These are phyloP conservation scores for Protonemura montana DNA, from an alignment of 2,888 invertebrate species.

Conservation along the genomic window DNA sequence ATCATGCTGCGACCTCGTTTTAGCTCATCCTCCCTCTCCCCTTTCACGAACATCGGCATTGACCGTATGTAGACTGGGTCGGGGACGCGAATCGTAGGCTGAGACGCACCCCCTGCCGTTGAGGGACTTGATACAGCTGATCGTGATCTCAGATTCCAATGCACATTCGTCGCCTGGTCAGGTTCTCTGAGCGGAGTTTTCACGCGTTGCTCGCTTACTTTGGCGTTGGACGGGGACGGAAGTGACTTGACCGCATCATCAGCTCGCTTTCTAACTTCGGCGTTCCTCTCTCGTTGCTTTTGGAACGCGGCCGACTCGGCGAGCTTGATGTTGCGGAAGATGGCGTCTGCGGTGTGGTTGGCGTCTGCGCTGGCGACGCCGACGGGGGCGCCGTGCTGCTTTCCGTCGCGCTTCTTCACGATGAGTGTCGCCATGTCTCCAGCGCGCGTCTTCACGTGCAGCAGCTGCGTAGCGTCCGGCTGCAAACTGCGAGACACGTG, in stretches of 20 bases:
- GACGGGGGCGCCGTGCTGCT: constrained; percentile 52
- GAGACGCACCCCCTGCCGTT: neutral
- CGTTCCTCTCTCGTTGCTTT: neutral
- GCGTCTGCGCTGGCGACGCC: constrained; percentile 45
- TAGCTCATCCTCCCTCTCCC: constrained; percentile 51
- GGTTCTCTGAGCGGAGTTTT: neutral
- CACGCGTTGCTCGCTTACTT: constrained; percentile 9
- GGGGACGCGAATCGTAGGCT: constrained; percentile 64
- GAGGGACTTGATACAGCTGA: neutral
- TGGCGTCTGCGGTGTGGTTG: constrained; percentile 54
- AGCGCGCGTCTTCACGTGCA: constrained; percentile 77
- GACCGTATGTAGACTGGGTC: constrained; percentile 75
- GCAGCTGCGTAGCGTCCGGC: constrained; percentile 78
- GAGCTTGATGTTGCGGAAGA: constrained; percentile 39
- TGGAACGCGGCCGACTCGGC: neutral
- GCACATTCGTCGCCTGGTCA: neutral
- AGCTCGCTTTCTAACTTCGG: neutral
- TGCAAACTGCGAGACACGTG: constrained; percentile 67
- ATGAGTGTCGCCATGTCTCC: constrained; percentile 81
- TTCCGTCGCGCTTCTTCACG: constrained; percentile 73
- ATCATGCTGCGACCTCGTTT: constrained; percentile 72
- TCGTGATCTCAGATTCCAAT: neutral
- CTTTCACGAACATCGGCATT: constrained; percentile 68
- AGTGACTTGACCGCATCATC: neutral
- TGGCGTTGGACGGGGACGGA: constrained; percentile 2